Percentiles rank a stretch among this genome's conserved stretches.
Evolutionary conservation across 2,888 invertebrate species (phyloP).

Genomic region (Meiosimyza platycephala): DNA sequence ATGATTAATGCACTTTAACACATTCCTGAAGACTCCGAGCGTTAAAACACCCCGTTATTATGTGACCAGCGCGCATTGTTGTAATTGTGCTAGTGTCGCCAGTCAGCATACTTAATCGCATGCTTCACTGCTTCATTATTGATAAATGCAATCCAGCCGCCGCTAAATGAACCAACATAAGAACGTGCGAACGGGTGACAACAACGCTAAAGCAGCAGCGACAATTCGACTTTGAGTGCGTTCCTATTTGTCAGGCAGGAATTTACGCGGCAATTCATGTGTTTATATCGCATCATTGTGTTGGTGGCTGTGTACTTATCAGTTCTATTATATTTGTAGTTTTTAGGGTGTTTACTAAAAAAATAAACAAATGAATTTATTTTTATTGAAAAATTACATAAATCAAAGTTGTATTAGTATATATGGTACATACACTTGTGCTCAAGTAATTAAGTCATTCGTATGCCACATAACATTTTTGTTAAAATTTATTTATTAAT

Average conservation of each 20-base stretch:
- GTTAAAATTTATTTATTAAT: too few relatives aligned
- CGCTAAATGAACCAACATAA: background rate
- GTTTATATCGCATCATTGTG: background rate
- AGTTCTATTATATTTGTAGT: background rate
- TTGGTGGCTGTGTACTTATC: background rate
- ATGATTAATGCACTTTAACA: slow-evolving; percentile 37
- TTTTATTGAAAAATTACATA: too few relatives aligned
- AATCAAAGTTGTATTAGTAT: too few relatives aligned
- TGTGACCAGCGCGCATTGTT: slow-evolving; percentile 14
- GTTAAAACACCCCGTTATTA: background rate
- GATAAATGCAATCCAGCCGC: slow-evolving; percentile 16
- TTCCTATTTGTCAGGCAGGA: slow-evolving; percentile 35
- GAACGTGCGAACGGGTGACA: background rate
- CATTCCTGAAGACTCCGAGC: slow-evolving; percentile 9
- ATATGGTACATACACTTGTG: too few relatives aligned
- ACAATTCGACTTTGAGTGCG: background rate
- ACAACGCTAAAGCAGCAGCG: background rate
- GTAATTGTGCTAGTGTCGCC: slow-evolving; percentile 21
- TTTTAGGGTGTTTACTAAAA: too few relatives aligned
- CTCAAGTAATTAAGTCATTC: too few relatives aligned
- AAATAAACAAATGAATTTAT: too few relatives aligned
- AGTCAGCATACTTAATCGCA: slow-evolving; percentile 13
- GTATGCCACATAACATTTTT: too few relatives aligned
- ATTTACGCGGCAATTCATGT: slow-evolving; percentile 4
- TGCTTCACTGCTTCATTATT: slow-evolving; percentile 16